Percentiles rank a stretch among this genome's conserved stretches.
These are phyloP conservation scores for Mycetomoellerius zeteki DNA, from an alignment of 1,140 invertebrate species.

Conservation along the genomic window DNA sequence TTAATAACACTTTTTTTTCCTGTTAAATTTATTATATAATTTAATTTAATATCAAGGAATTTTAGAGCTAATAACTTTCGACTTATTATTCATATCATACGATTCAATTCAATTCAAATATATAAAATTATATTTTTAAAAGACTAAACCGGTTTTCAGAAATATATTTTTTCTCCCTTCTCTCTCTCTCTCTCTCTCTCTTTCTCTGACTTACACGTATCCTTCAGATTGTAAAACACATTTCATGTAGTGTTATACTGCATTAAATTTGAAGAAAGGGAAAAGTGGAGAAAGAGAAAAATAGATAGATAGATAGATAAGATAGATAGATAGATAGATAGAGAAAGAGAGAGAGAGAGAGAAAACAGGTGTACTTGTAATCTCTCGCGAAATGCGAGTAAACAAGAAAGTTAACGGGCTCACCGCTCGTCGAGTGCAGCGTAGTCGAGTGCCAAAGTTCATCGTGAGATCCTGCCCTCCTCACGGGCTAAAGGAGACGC, in stretches of 20 bases:
- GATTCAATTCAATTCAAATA: background rate
- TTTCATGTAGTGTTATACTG: background rate
- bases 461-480: slow-evolving; percentile 85
- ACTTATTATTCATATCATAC: background rate
- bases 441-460: slow-evolving; percentile 86
- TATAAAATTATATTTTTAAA: background rate
- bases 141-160: background rate
- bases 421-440: slow-evolving; percentile 83
- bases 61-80: background rate
- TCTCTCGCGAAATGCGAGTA: slow-evolving; percentile 83
- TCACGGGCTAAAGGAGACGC: slow-evolving; percentile 82
- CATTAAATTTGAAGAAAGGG: slow-evolving; percentile 3
- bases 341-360: slow-evolving; percentile 61
- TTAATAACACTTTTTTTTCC: background rate
- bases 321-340: slow-evolving; percentile 8
- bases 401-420: slow-evolving; percentile 84
- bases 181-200: too few species aligned
- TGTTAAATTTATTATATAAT: background rate
- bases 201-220: background rate
- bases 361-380: slow-evolving; percentile 84
- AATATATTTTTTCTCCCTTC: background rate
- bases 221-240: background rate
- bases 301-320: background rate
- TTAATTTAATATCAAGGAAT: background rate
- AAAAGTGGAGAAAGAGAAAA: background rate